phyloP scores from a whole-genome alignment of 2,797 vertebrate species.

The Semotilus atromaculatus region DNA sequence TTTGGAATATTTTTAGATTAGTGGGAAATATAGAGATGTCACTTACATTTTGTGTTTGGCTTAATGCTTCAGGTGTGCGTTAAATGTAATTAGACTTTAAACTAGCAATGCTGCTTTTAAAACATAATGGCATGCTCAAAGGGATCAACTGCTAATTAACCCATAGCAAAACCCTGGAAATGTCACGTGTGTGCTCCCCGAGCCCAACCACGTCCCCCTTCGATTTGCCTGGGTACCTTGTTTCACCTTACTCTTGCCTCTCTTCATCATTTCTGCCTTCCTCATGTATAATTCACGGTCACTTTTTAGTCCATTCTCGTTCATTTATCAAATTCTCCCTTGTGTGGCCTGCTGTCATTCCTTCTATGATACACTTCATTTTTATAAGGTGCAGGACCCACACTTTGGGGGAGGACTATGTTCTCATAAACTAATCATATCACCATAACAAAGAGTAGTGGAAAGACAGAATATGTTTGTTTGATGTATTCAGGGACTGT shows the following conservation, averaged over 20 bases:
- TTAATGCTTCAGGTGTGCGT: not conserved
- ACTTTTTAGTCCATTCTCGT: conserved; percentile 44
- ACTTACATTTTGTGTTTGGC: conserved; percentile 17
- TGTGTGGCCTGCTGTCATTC: conserved; percentile 37
- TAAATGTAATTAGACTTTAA: conserved; percentile 7
- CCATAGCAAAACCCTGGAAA: conserved; percentile 44
- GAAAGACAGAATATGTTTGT: conserved; percentile 9
- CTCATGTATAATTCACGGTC: conserved; percentile 51
- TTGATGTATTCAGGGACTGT: conserved; percentile 13
- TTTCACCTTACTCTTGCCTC: not conserved
- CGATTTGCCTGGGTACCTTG: not conserved
- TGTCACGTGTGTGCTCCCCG: conserved; percentile 31
- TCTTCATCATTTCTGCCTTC: conserved; percentile 47
- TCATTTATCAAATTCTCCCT: conserved; percentile 54
- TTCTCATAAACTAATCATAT: conserved; percentile 43
- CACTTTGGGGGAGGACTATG: conserved; percentile 24
- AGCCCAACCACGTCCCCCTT: not conserved
- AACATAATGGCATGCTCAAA: not conserved
- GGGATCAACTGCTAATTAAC: conserved; percentile 51
- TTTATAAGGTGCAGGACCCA: not conserved
- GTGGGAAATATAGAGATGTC: conserved; percentile 6
- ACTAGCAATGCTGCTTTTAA: conserved; percentile 10
- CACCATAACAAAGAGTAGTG: conserved; percentile 17
- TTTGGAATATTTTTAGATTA: conserved; percentile 37
- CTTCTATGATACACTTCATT: conserved; percentile 44